Conservation (phyloP, 2,797 vertebrate genomes). For the Oophaga sylvatica region DNA sequence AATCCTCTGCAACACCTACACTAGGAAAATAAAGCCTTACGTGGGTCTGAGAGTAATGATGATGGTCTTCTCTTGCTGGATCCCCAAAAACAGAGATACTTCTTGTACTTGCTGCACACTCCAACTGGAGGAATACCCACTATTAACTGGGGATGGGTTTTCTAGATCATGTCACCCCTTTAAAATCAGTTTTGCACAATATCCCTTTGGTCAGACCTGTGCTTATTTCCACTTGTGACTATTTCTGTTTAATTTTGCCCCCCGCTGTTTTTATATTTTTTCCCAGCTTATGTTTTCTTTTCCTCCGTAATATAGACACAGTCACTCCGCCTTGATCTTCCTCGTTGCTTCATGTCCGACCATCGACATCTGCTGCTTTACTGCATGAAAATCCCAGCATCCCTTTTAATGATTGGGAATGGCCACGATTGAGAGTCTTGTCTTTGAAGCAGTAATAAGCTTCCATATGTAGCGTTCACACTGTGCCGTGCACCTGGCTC, state of each 20-base stretch:
- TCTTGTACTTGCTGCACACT: too few species aligned
- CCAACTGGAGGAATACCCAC: too few species aligned
- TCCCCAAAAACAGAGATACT: too few species aligned
- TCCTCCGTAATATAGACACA: constrained; percentile 13
- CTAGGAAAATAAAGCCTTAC: too few species aligned
- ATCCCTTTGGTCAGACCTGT: background rate
- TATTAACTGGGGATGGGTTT: too few species aligned
- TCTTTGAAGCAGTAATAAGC: constrained; percentile 36
- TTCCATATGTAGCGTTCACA: constrained; percentile 32
- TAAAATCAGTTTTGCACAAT: background rate
- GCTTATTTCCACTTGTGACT: background rate
- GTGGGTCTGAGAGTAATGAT: too few species aligned
- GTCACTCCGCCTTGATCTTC: constrained; percentile 17
- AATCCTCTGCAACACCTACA: too few species aligned
- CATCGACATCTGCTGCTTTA: constrained; percentile 36
- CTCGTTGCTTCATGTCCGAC: constrained; percentile 8
- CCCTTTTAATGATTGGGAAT: background rate
- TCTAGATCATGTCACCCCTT: background rate
- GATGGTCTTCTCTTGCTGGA: too few species aligned
- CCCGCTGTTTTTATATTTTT: constrained; percentile 1
- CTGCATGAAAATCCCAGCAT: background rate
- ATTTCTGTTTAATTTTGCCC: background rate
- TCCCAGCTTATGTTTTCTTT: background rate
- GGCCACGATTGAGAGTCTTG: background rate
- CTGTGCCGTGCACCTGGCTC: constrained; percentile 13